Conservation (phyloP, 1,140 invertebrate genomes). For the Bombus fervidus region DNA sequence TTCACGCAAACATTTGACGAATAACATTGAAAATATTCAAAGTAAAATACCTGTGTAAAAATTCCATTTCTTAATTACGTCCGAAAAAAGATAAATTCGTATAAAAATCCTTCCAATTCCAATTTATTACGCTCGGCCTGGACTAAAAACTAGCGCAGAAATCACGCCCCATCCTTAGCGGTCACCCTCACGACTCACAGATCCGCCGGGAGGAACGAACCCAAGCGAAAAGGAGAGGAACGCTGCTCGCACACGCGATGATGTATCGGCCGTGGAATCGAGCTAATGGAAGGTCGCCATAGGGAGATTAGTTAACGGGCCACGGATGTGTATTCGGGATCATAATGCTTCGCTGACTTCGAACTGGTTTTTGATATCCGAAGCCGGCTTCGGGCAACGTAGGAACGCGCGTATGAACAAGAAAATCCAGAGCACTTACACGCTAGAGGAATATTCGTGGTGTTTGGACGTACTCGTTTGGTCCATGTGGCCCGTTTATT, state of each 20-base stretch:
- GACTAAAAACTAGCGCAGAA: background rate
- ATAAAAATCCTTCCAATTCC: no score
- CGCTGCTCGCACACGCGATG: constrained; percentile 38
- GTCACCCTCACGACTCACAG: no score
- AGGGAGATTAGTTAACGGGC: constrained; percentile 73
- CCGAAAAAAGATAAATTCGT: no score
- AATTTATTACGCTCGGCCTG: no score
- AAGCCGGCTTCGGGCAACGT: constrained; percentile 3
- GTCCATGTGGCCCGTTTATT: background rate
- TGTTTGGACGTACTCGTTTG: no score
- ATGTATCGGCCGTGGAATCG: constrained; percentile 71
- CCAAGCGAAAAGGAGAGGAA: background rate
- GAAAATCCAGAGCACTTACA: constrained; percentile 48
- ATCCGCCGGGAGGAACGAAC: constrained; percentile 23
- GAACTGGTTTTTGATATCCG: constrained; percentile 70
- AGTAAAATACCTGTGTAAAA: no score
- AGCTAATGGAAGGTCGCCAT: constrained; percentile 71
- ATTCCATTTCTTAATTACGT: no score
- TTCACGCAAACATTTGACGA: no score
- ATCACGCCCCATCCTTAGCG: no score
- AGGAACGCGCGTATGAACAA: background rate
- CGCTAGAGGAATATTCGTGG: constrained; percentile 31
- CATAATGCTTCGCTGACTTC: constrained; percentile 70
- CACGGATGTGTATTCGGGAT: constrained; percentile 69
- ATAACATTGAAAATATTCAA: no score